phyloP scores from a whole-genome alignment of 1,140 invertebrate genomes.

The Cyclargus thomasi region DNA sequence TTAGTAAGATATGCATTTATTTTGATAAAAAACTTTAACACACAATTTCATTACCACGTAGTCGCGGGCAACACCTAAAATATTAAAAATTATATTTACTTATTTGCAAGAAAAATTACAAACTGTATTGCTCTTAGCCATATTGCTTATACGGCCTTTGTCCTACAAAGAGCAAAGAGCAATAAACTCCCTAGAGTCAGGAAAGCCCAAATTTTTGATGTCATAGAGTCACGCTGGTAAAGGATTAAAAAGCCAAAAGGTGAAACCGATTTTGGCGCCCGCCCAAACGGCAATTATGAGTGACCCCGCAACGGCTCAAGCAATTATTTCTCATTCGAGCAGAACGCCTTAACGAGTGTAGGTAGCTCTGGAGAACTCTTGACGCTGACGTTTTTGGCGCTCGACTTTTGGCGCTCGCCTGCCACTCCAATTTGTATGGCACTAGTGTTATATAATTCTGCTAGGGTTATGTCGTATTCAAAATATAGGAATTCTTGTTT shows the following conservation, averaged over 20 bases:
- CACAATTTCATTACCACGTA: no score
- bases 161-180: no score
- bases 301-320: constrained; percentile 37
- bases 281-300: constrained; percentile 64
- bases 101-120: no score
- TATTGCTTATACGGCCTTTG: no score
- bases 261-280: constrained; percentile 40
- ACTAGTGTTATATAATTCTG: constrained; percentile 7
- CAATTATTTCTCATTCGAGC: constrained; percentile 62
- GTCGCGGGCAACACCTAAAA: no score
- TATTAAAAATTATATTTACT: no score
- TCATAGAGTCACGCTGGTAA: background rate
- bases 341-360: constrained; percentile 58
- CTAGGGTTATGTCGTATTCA: background rate
- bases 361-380: constrained; percentile 49
- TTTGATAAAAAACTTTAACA: no score
- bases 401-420: constrained; percentile 42
- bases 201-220: background rate
- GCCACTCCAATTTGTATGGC: constrained; percentile 44
- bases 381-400: constrained; percentile 47
- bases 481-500: no score
- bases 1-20: no score
- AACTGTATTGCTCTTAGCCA: no score
- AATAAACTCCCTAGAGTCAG: no score
- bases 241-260: background rate